These are phyloP conservation scores for Bombyx mori DNA, from an alignment of 1,140 invertebrate genomes.

Conservation along the genomic window DNA sequence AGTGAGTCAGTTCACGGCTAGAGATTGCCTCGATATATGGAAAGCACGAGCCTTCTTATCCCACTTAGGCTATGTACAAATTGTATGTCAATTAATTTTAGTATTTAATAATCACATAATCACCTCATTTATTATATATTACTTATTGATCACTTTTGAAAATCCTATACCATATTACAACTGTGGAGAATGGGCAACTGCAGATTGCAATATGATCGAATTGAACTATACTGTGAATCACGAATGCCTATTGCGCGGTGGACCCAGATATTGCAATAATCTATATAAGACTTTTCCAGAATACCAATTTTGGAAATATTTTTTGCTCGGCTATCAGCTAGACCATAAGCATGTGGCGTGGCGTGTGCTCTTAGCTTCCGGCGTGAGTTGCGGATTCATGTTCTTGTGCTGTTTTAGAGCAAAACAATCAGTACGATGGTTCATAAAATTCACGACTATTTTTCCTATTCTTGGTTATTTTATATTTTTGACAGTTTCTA, in stretches of 20 bases:
- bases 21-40: constrained; percentile 74
- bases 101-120: constrained; percentile 39
- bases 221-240: constrained; percentile 45
- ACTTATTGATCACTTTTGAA: constrained; percentile 54
- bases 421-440: constrained; percentile 29
- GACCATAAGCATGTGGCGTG: constrained; percentile 27
- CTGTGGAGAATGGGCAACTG: constrained; percentile 41
- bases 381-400: constrained; percentile 21
- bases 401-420: constrained; percentile 42
- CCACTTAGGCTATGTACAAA: constrained; percentile 37
- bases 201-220: constrained; percentile 34
- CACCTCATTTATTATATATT: constrained; percentile 41
- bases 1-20: constrained; percentile 75
- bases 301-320: constrained; percentile 44
- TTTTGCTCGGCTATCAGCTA: constrained; percentile 20
- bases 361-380: constrained; percentile 43
- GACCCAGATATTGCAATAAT: constrained; percentile 27
- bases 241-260: constrained; percentile 28
- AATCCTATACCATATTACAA: constrained; percentile 41
- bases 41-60: constrained; percentile 41
- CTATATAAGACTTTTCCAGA: constrained; percentile 45
- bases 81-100: constrained; percentile 33
- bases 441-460: constrained; percentile 18
- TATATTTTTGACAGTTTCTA: constrained; percentile 42
- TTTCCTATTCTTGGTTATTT: constrained; percentile 30